phyloP scores from a whole-genome alignment of 1,140 invertebrate genomes.

The Delia radicum region DNA sequence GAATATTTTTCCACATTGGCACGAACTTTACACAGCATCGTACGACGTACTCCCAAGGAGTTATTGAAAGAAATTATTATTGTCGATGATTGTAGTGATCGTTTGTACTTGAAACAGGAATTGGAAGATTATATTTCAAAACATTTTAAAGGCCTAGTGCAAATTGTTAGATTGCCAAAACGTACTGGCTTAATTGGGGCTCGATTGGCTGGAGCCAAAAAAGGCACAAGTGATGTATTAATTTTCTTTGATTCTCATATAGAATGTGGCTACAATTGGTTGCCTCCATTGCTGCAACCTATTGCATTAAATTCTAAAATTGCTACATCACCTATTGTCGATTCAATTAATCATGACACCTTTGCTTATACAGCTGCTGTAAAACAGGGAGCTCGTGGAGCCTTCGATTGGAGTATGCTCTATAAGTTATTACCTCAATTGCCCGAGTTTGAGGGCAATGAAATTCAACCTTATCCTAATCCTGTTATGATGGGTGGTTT shows the following conservation, averaged over 20 bases:
- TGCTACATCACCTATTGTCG: slow-evolving; percentile 94
- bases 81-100: slow-evolving; percentile 88
- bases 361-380: slow-evolving; percentile 92
- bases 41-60: slow-evolving; percentile 77
- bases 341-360: slow-evolving; percentile 90
- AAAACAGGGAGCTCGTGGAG: slow-evolving; percentile 91
- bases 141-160: slow-evolving; percentile 67
- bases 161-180: slow-evolving; percentile 70
- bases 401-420: slow-evolving; percentile 96
- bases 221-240: slow-evolving; percentile 81
- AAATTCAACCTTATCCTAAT: slow-evolving; percentile 85
- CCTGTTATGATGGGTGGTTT: slow-evolving; percentile 96
- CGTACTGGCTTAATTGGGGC: slow-evolving; percentile 87
- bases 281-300: slow-evolving; percentile 89
- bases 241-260: slow-evolving; percentile 94
- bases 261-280: slow-evolving; percentile 93
- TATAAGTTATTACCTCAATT: slow-evolving; percentile 90
- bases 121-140: slow-evolving; percentile 74
- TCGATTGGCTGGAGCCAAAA: slow-evolving; percentile 79
- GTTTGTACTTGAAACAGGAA: slow-evolving; percentile 67
- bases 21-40: slow-evolving; percentile 82
- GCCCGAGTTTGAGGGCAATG: slow-evolving; percentile 76
- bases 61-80: slow-evolving; percentile 89
- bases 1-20: slow-evolving; percentile 88
- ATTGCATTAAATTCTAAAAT: slow-evolving; percentile 83